These are phyloP conservation scores for Trichoplax adhaerens DNA, from an alignment of 37 sponge, comb jelly and placozoan species.

Conservation along the genomic window DNA sequence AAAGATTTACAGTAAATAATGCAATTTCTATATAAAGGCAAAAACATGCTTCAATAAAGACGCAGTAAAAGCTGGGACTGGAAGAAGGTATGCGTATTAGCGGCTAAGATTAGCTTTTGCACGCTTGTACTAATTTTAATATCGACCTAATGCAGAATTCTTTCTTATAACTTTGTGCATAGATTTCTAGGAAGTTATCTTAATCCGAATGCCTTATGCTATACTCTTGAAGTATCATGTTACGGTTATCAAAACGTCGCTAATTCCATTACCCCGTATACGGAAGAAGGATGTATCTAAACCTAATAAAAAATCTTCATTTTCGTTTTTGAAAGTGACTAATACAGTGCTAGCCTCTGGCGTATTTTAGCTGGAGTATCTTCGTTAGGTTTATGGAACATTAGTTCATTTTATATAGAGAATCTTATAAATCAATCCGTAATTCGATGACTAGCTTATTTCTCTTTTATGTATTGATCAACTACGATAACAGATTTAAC, in stretches of 20 bases:
- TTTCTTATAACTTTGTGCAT: background rate
- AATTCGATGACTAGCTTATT: background rate
- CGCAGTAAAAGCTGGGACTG: constrained; percentile 87
- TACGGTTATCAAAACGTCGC: constrained; percentile 46
- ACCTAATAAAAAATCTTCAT: background rate
- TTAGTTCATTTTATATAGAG: background rate
- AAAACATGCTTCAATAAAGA: constrained; percentile 85
- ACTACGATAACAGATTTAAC: background rate
- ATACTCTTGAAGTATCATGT: constrained; percentile 93
- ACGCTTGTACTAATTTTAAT: too few species aligned
- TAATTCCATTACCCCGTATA: constrained; percentile 32
- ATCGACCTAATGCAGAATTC: too few species aligned
- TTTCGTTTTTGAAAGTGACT: background rate
- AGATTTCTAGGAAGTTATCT: constrained; percentile 68
- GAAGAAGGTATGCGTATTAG: constrained; percentile 38
- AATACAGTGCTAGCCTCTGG: background rate
- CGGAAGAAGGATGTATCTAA: constrained; percentile 53
- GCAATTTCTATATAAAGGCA: constrained; percentile 20
- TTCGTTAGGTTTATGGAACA: constrained; percentile 21
- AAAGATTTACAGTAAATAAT: too few species aligned
- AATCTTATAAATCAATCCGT: background rate
- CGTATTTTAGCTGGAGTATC: background rate
- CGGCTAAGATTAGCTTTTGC: background rate
- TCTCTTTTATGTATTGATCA: background rate
- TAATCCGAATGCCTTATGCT: constrained; percentile 54